Conservation (phyloP, 2,888 invertebrate species). For the Cryptus armator region DNA sequence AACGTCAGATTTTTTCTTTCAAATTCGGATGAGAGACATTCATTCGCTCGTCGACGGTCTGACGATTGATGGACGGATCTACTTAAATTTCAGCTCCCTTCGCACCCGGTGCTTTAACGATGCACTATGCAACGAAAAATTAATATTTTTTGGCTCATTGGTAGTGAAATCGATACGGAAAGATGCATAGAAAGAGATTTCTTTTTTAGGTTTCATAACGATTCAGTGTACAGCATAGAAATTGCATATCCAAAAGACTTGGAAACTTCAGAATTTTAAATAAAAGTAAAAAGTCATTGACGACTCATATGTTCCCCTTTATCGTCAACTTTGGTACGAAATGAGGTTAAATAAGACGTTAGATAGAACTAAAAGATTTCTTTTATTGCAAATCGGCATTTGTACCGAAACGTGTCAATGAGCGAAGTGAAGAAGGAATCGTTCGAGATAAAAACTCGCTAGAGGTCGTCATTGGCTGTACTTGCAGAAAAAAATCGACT, state of each 20-base stretch:
- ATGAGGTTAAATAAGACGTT: not conserved
- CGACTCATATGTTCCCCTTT: too few species aligned
- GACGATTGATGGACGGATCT: not conserved
- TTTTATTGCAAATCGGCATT: not conserved
- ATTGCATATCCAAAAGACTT: not conserved
- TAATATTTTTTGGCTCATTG: not conserved
- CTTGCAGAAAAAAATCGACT: not conserved
- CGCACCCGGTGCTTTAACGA: not conserved
- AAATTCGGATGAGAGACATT: not conserved
- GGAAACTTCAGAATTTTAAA: not conserved
- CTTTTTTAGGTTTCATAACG: not conserved
- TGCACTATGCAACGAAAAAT: not conserved
- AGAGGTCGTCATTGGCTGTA: not conserved
- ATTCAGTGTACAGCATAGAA: not conserved
- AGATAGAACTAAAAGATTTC: not conserved
- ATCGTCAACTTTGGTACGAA: not conserved
- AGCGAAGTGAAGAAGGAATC: not conserved
- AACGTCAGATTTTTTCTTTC: constrained; percentile 26
- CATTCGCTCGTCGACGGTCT: not conserved
- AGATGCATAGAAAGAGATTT: too few species aligned
- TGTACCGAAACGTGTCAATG: not conserved
- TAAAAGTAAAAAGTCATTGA: not conserved
- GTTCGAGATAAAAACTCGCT: not conserved
- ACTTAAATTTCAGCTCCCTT: not conserved
- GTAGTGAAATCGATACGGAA: not conserved